A percentile compares a stretch with the other conserved stretches of the same genome.
Evolutionary conservation across 2,113 vertebrate genomes (phyloP).

Genomic region (Labeo catla): DNA sequence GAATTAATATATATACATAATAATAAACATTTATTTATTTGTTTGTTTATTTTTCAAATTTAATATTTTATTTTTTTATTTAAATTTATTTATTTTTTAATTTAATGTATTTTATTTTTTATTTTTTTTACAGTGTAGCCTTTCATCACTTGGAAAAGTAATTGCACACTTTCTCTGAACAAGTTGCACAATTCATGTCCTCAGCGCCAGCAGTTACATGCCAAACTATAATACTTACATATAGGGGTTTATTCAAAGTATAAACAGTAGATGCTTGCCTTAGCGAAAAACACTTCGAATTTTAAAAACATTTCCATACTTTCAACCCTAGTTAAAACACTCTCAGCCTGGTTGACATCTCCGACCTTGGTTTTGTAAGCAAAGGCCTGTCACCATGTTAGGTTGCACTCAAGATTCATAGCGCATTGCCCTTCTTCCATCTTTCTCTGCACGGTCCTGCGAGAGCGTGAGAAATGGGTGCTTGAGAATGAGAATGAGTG

Average conservation of each 20-base stretch:
- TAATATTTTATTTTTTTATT: too few species aligned
- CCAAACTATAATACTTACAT: not conserved
- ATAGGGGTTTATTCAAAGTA: not conserved
- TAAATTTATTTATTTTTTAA: too few species aligned
- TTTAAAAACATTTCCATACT: not conserved
- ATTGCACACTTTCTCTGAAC: not conserved
- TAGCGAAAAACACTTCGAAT: not conserved
- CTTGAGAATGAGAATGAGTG: conserved; percentile 20
- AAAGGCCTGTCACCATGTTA: conserved; percentile 48
- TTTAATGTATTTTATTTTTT: too few species aligned
- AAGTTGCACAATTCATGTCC: not conserved
- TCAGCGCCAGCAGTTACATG: not conserved
- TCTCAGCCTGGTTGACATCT: conserved; percentile 2
- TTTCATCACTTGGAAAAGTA: too few species aligned
- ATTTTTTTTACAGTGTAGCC: too few species aligned
- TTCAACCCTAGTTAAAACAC: not conserved
- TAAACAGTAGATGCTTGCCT: not conserved
- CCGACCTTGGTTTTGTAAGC: conserved; percentile 30
- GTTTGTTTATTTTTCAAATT: too few species aligned
- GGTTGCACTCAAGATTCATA: conserved; percentile 49
- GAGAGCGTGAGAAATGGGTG: conserved; percentile 18
- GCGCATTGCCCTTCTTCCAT: conserved; percentile 23
- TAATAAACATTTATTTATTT: too few species aligned
- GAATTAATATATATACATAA: too few species aligned
- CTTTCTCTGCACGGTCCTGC: conserved; percentile 13